These are phyloP conservation scores for Leucoma salicis DNA, from an alignment of 2,888 invertebrate species.

Conservation along the genomic window DNA sequence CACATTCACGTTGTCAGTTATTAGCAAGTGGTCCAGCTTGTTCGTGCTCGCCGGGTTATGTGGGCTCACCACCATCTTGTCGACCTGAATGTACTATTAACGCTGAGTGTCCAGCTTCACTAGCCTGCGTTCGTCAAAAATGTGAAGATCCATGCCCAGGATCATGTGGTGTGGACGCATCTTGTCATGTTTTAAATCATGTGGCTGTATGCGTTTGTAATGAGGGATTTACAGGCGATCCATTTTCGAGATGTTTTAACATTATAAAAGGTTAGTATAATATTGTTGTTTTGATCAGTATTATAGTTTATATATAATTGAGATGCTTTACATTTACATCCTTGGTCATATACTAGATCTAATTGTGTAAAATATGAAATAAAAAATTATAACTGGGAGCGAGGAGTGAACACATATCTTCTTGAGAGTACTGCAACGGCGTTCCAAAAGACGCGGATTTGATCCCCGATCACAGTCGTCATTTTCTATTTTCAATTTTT, in stretches of 20 bases:
- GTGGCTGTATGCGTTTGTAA: constrained; percentile 91
- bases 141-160: constrained; percentile 92
- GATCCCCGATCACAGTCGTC: too few relatives aligned
- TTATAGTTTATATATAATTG: too few relatives aligned
- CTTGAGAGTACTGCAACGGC: too few relatives aligned
- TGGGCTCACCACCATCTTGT: constrained; percentile 90
- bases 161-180: constrained; percentile 90
- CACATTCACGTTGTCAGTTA: constrained; percentile 90
- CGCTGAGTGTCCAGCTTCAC: constrained; percentile 89
- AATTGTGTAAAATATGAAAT: too few relatives aligned
- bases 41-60: constrained; percentile 89
- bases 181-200: constrained; percentile 90
- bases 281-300: too few relatives aligned
- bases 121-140: constrained; percentile 89
- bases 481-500: too few relatives aligned
- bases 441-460: too few relatives aligned
- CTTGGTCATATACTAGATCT: too few relatives aligned
- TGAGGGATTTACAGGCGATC: constrained; percentile 90
- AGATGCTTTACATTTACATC: too few relatives aligned
- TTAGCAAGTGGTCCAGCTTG: constrained; percentile 88
- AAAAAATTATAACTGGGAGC: too few relatives aligned
- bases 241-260: constrained; percentile 87
- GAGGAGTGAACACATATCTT: too few relatives aligned
- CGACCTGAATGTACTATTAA: constrained; percentile 91
- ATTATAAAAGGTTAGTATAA: constrained; percentile 67